These are phyloP conservation scores for Rattus norvegicus DNA, from an alignment of 2,113 vertebrate species.

Conservation along the genomic window GRCr8 NC_086021.1:106913501-106914000, in stretches of 20 bases:
- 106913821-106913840: background rate
- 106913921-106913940: background rate
- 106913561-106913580: background rate
- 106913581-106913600: background rate
- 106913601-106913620: background rate
- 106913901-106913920: background rate
- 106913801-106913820: background rate
- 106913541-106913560: background rate
- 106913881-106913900: background rate
- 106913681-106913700: background rate
- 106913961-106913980: too few species aligned
- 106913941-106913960: background rate
- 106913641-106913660: background rate
- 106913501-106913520: background rate
- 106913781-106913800: background rate
- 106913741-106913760: background rate
- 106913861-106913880: background rate
- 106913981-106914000: too few species aligned
- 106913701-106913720: background rate
- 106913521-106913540: background rate
- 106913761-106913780: background rate
- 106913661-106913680: background rate
- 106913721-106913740: background rate
- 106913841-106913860: background rate
- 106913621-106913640: background rate